phyloP scores from a whole-genome alignment of 1,140 invertebrate genomes.

The Chrysoperla carnea region DNA sequence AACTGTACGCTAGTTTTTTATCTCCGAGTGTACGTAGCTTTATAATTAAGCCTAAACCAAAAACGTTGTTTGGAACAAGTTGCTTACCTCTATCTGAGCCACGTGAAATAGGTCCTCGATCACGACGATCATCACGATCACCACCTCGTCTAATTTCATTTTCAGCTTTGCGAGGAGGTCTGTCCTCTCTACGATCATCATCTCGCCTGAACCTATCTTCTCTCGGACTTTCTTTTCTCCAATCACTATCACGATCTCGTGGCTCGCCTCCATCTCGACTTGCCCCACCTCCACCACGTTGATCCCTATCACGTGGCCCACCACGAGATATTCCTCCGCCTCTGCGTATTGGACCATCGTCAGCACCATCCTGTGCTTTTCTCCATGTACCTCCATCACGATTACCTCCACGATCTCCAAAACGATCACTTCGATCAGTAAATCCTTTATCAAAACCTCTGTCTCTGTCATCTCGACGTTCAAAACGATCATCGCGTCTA shows the following conservation, averaged over 20 bases:
- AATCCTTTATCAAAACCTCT: not conserved
- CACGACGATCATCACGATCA: too few relatives aligned
- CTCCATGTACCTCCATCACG: slow-evolving; percentile 3
- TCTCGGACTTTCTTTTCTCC: slow-evolving; percentile 2
- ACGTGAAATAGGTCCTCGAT: too few relatives aligned
- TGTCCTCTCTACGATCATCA: slow-evolving; percentile 2
- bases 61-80: too few relatives aligned
- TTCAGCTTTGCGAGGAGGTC: too few relatives aligned
- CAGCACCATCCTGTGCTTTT: not conserved
- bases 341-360: not conserved
- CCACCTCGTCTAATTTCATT: too few relatives aligned
- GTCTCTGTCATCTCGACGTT: not conserved
- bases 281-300: not conserved
- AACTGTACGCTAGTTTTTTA: too few relatives aligned
- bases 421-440: too few relatives aligned
- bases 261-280: too few relatives aligned
- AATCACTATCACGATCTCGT: slow-evolving; percentile 3
- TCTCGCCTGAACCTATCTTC: slow-evolving; percentile 5
- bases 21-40: too few relatives aligned
- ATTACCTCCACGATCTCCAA: slow-evolving; percentile 3
- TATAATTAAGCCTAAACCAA: too few relatives aligned
- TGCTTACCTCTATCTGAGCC: too few relatives aligned
- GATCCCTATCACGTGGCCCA: slow-evolving; percentile 3
- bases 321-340: not conserved
- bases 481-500: not conserved